Evolutionary conservation across 2,113 vertebrate genomes (phyloP).

Genomic region (Taurulus bubalis): DNA sequence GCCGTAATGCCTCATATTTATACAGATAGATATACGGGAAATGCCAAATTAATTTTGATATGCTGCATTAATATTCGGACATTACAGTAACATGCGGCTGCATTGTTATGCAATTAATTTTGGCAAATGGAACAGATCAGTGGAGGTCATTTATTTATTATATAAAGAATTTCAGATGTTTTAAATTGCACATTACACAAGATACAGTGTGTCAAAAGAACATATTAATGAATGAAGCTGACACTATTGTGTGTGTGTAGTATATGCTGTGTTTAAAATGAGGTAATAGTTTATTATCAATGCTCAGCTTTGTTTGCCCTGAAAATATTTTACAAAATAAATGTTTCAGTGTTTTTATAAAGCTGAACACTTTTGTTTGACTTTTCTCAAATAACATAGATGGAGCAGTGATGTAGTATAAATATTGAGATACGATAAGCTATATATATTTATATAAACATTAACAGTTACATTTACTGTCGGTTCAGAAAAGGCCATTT

Average conservation of each 20-base stretch:
- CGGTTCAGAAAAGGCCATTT: too few relatives aligned
- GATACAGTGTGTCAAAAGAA: background rate
- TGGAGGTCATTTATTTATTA: background rate
- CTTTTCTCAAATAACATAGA: background rate
- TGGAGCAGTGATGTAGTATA: background rate
- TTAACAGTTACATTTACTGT: background rate
- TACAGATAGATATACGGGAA: slow-evolving; percentile 21
- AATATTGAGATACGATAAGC: background rate
- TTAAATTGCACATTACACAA: background rate
- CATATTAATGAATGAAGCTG: background rate
- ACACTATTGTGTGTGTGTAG: background rate
- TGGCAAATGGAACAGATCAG: background rate
- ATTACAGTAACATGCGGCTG: slow-evolving; percentile 1
- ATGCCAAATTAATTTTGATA: slow-evolving; percentile 35
- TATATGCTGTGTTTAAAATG: background rate
- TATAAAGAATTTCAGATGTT: slow-evolving; percentile 1
- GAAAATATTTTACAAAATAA: background rate
- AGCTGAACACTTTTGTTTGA: background rate
- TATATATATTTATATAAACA: background rate
- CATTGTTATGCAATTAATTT: slow-evolving; percentile 24
- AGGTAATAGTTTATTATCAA: background rate
- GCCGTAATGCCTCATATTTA: slow-evolving; percentile 12
- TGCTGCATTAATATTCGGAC: slow-evolving; percentile 7
- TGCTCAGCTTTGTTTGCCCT: background rate
- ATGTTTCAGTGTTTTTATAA: background rate